Evolutionary conservation across 2,888 invertebrate genomes (phyloP), one percentile per base, ranked within the genome.

Genomic region (Argyresthia goedartella): DNA sequence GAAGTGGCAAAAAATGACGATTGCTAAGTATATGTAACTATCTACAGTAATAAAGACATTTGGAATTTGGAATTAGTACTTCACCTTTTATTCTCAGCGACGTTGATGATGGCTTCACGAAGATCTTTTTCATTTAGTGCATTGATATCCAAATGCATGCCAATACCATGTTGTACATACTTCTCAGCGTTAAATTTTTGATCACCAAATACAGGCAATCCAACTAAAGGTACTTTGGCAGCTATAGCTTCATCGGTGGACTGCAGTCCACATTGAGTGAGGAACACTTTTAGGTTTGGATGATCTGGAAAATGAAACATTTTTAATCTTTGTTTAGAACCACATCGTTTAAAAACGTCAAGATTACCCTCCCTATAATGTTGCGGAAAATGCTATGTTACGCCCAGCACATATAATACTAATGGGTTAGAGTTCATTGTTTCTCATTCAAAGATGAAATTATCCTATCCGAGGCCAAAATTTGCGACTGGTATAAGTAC

Each of bases 221-320:
- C 49, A 2, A 33, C 11, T 15, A 52, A 42, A 9, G 52, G 52
- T 14, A 50, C 46, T n/a, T 46, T 34, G 1, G 51, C 53, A 4
- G 52, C 49, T 33, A 54, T 43, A 1, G 55, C 53, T 41, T 53
- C 53, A n/a, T 51, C 55, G 11, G 36, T 35, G 34, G 52, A 49
- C 16, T 48, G 53, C 36, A 53, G 42, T 8, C 48, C 54, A 16
- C 49, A 54, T 39, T 53, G 53, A 13, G 48, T 52, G 9, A 53
- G 55, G 35, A 55, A 53, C 10, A 33, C 51, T 16, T 53, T 53
- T 42, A 48, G 35, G 11, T 48, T 49, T 39, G 36, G 50, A 45
- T 54, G 52, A 16, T 50, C 52, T 50, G 49, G 4, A 45, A 49
- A 25, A 16, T 9, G 9, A 11, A 10, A 45, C 10, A 25, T 6